Evolutionary conservation across 2,113 vertebrate species (phyloP), one percentile per base, ranked within the genome.

Genomic region (Dissostichus mawsoni): DNA sequence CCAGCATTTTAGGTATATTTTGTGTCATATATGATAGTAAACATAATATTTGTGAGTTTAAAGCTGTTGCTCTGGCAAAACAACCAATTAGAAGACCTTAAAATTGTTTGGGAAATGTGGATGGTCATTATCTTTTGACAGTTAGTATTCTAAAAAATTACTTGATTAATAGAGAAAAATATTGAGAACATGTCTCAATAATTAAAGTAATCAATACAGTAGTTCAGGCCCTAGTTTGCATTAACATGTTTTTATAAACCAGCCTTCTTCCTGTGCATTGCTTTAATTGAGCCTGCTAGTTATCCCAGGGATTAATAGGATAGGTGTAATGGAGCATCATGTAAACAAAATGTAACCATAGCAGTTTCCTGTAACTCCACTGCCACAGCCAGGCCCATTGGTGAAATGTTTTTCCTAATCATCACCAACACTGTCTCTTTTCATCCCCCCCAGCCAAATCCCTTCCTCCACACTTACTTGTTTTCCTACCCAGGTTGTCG

Each of bases 391-490:
- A 47, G 29, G 64, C 86, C 87, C 73, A 55, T 13, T 41, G 70
- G 71, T 91, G 78, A 74, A 63, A 80, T 92, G 90, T 85, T 72
- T 69, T 85, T 61, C 12, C 78, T 44, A 56, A 52, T 59, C 69
- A 29, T 50, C 62, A 5, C 56, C 47, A 8, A 58, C 66, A 59
- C 23, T 65, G 14, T 61, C 68, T 65, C 29, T 69, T 72, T 76
- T 62, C 0, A 80, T 20, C 56, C 41, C 76, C 53, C 17, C 70
- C 23, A 73, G 70, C 84, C 83, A 87, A 78, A 80, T 77, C 65
- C 41, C 45, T 51, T 64, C 65, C 51, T 80, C 72, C 67, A 51
- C 66, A 48, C 57, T 71, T 13, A 56, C 56, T 81, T 82, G 45
- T 78, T 84, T 80, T 59, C 51, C 62, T 71, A 78, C 77, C 74